These are phyloP conservation scores for Antheraea assamensis DNA, from an alignment of 2,888 invertebrate genomes.

Conservation along the genomic window DNA sequence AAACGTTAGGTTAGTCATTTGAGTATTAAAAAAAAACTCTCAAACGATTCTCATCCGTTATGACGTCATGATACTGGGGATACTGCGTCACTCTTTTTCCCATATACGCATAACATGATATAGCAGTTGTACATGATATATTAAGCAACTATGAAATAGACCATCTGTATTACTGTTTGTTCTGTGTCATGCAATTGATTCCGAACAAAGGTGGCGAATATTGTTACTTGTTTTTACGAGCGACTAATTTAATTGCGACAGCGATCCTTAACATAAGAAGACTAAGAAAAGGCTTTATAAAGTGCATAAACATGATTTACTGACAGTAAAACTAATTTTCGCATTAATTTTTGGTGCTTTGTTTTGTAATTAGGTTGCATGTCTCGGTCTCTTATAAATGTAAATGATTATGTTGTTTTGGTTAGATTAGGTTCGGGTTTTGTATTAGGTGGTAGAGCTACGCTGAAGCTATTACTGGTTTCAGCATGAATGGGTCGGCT, in stretches of 20 bases:
- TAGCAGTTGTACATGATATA: background rate
- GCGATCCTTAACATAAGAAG: background rate
- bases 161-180: background rate
- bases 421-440: too few species aligned
- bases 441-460: too few species aligned
- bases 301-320: constrained; percentile 7
- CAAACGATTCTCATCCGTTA: background rate
- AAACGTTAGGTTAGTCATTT: background rate
- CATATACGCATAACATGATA: too few species aligned
- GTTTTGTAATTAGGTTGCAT: background rate
- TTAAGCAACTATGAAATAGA: background rate
- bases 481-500: too few species aligned
- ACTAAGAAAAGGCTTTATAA: background rate
- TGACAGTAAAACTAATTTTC: background rate
- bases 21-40: background rate
- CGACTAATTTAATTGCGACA: constrained; percentile 4
- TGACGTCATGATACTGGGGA: background rate
- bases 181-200: background rate
- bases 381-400: background rate
- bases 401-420: too few species aligned
- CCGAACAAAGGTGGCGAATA: constrained; percentile 3
- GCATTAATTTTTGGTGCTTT: background rate
- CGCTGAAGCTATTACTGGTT: too few species aligned
- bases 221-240: constrained; percentile 7
- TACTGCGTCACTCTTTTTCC: too few species aligned